Percentiles rank a stretch among this genome's conserved stretches.
These are phyloP conservation scores for Danaus melanippus DNA, from an alignment of 1,140 invertebrate species.

Conservation along the genomic window DNA sequence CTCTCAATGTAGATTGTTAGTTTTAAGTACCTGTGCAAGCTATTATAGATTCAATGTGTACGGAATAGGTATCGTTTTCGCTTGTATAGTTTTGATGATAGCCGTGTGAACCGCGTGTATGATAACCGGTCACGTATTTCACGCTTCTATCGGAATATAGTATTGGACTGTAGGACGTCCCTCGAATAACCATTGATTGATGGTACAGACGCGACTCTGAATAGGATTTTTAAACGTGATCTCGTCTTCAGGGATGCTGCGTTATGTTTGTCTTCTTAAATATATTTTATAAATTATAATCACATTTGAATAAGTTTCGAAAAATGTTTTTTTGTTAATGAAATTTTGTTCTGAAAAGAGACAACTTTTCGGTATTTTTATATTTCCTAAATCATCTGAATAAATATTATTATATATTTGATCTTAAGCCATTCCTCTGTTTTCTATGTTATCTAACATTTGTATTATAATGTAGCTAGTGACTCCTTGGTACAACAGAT, in stretches of 20 bases:
- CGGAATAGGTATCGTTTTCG: background rate
- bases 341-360: background rate
- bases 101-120: background rate
- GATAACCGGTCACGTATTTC: slow-evolving; percentile 36
- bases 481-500: slow-evolving; percentile 12
- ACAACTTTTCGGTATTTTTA: no score
- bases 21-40: background rate
- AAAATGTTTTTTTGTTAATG: background rate
- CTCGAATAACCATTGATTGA: slow-evolving; percentile 33
- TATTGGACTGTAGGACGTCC: slow-evolving; percentile 36
- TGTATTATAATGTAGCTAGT: no score
- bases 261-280: no score
- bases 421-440: no score
- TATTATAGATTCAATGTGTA: background rate
- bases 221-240: slow-evolving; percentile 13
- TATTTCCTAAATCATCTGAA: no score
- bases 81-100: background rate
- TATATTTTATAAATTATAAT: no score
- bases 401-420: no score
- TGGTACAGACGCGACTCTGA: slow-evolving; percentile 18
- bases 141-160: slow-evolving; percentile 25
- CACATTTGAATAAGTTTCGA: no score
- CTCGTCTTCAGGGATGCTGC: background rate
- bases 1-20: background rate
- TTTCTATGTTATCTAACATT: no score